Evolutionary conservation across 2,888 invertebrate genomes (phyloP), one percentile per base, ranked within the genome.

Genomic region (Sminthurinus aureus): DNA sequence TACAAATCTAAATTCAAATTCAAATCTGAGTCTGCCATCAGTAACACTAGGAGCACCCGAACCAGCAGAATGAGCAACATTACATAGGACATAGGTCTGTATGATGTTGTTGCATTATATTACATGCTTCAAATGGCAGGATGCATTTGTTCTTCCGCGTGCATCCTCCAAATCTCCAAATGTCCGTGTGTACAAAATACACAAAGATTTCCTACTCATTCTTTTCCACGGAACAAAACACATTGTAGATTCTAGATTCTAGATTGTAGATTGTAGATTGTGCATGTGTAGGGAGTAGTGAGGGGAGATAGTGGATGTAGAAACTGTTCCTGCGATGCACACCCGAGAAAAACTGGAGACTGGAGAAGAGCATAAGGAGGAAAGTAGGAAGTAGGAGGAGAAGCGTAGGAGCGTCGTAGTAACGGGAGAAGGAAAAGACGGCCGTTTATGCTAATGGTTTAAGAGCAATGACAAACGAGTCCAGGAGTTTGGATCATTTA

Each of bases 401-500:
- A 50, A 15, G 71, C 38, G 83, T 79, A 74, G 77, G 78, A 82
- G 82, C 51, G 67, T 15, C 50, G 50, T 26, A 84, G 11, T 66
- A 82, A 26, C 12, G 22, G 78, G 77, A 77, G 51, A 81, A 79
- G 64, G 79, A 76, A 74, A 67, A 69, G 76, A 71, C 77, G 51
- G 52, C 66, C 84, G 83, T 82, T 82, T 81, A 84, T 81, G 83
- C 77, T 81, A 83, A 83, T 79, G 81, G 78, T 78, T 77, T 81
- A 77, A 84, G 83, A 84, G 85, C 82, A 82, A 83, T 83, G 84
- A 84, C 84, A 84, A 84, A 85, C 83, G 84, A 84, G 83, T 84
- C 82, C 71, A 83, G 82, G 84, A 84, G 82, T 83, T 83, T 83
- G 85, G 84, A 83, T 85, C 85, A 86, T 86, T 86, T 84, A 84